Percentiles rank a stretch among this genome's conserved stretches.
Evolutionary conservation across 2,797 vertebrate genomes (phyloP).

Genomic region (Sebastes glaucus): DNA sequence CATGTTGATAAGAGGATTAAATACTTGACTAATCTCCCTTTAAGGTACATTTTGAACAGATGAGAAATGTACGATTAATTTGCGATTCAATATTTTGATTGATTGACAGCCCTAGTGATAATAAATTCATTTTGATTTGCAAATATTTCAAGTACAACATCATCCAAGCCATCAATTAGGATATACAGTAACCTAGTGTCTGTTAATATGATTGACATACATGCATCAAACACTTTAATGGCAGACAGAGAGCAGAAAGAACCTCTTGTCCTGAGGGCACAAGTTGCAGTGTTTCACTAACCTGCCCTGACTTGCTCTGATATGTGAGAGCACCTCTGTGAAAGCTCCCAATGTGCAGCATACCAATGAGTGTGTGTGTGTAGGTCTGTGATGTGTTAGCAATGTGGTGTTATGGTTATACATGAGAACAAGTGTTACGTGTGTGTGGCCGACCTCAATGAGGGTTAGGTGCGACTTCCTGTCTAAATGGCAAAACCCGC

Average conservation of each 20-base stretch:
- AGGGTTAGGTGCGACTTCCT: conserved; percentile 39
- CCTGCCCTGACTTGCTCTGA: conserved; percentile 40
- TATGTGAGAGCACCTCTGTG: conserved; percentile 10
- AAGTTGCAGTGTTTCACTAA: conserved; percentile 1
- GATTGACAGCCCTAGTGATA: no score
- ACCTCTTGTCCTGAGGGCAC: background rate
- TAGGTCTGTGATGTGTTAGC: conserved; percentile 7
- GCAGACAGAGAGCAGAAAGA: conserved; percentile 16
- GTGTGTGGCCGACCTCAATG: conserved; percentile 1
- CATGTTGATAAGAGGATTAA: no score
- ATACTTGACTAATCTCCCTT: no score
- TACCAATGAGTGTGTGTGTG: background rate
- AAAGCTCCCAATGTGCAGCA: background rate
- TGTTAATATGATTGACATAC: background rate
- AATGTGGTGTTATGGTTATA: conserved; percentile 9
- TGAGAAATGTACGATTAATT: no score
- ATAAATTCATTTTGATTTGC: background rate
- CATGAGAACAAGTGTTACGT: conserved; percentile 13
- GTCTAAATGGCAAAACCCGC: background rate
- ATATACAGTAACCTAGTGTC: background rate
- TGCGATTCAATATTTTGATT: no score
- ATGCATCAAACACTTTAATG: background rate
- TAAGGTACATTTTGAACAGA: no score
- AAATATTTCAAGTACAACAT: background rate
- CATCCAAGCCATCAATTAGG: background rate